Base-by-base conservation (phyloP, 2,113 vertebrate genomes). In the Acanthisitta chloris region DNA sequence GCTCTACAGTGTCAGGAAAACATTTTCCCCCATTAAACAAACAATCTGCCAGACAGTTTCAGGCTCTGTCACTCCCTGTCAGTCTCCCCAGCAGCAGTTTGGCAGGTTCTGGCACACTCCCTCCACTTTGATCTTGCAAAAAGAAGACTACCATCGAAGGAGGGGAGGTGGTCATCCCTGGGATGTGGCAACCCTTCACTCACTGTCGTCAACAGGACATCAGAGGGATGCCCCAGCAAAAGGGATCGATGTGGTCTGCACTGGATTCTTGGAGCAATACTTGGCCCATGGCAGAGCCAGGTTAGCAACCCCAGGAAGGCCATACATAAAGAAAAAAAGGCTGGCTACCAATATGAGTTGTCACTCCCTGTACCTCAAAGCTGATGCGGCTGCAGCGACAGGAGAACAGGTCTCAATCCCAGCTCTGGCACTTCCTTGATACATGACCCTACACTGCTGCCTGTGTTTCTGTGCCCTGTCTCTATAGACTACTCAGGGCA, bases 31-130 rank as follows among this genome's bases (percentile, higher is more conserved):
- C 91, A 96, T 93, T 95, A 94, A 97, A 90, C 65, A 95, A 95
- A 94, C 92, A 86, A 92, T 86, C 96, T 95, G 95, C 90, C 80
- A 92, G 94, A 81, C 96, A 84, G 85, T 95, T 96, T 88, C 95
- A 96, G 96, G 93, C 95, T 94, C 96, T 88, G 92, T 93, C 93
- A 92, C 61, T 94, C 95, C 57, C 66, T 23, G 65, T 66, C 90
- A 90, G 73, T 58, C 90, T 95, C 92, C 76, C 31, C 86, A 76
- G 80, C 64, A 93, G 78, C 83, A 89, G 73, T 81, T 66, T 80
- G 94, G 81, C 87, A 92, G 93, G 61, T 70, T 77, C 71, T 91
- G 86, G 91, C 84, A 66, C 36, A 43, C 51, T 78, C 57, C 19
- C 36, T 81, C 65, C 0, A 5, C 82, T 88, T 73, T 88, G 89